Conservation (phyloP, 2,113 vertebrate species). For the Cyprinodon tularosa region DNA sequence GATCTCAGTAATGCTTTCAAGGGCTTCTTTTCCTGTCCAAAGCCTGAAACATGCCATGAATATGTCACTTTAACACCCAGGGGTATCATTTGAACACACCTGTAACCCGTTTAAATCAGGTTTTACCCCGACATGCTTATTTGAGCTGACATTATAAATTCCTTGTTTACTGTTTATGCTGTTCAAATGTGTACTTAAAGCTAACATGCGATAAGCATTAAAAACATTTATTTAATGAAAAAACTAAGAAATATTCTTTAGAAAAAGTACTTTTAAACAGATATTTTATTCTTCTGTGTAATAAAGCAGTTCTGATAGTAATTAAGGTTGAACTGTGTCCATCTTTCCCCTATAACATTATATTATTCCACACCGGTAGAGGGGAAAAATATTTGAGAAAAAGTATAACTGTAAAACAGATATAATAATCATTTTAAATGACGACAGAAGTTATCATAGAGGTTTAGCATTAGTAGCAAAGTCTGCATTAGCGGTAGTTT, state of each 20-base stretch:
- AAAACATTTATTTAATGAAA: neutral
- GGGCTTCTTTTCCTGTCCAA: slow-evolving; percentile 41
- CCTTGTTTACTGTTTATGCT: neutral
- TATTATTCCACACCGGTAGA: neutral
- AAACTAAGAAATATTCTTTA: neutral
- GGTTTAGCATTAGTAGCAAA: neutral
- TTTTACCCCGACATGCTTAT: neutral
- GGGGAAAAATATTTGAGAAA: neutral
- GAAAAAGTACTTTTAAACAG: neutral
- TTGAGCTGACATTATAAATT: neutral
- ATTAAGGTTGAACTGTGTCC: neutral
- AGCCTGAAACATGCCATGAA: slow-evolving; percentile 62
- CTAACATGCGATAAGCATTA: neutral
- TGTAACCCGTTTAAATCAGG: neutral
- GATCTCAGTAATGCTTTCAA: slow-evolving; percentile 48
- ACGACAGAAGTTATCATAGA: neutral
- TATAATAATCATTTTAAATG: neutral
- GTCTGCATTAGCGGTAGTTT: neutral
- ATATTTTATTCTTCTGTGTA: neutral
- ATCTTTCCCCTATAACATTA: neutral
- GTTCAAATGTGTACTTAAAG: neutral
- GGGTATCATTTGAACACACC: neutral
- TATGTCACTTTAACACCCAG: neutral
- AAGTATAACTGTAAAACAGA: neutral
- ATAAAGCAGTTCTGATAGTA: neutral